phyloP scores from a whole-genome alignment of 2,113 vertebrate species.

The Zapus hudsonius region DNA sequence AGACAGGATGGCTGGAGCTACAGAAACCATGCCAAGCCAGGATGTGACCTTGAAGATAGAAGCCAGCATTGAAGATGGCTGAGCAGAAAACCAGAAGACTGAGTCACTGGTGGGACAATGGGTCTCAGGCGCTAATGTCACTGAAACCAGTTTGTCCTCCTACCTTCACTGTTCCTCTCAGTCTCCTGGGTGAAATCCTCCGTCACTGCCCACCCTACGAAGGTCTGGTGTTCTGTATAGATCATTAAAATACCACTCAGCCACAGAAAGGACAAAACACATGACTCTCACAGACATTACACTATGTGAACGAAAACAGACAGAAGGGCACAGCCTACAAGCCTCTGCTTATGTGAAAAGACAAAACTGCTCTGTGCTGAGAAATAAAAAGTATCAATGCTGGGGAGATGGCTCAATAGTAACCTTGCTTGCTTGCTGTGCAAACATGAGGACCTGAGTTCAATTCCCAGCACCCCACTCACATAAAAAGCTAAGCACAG shows the following conservation, averaged over 20 bases:
- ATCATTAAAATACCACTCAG: neutral
- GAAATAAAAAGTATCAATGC: neutral
- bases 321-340: neutral
- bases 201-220: neutral
- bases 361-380: neutral
- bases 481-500: too few species aligned
- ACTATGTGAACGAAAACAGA: conserved; percentile 6
- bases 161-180: neutral
- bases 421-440: too few species aligned
- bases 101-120: neutral
- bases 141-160: conserved; percentile 2
- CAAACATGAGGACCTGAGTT: too few species aligned
- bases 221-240: neutral
- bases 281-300: neutral
- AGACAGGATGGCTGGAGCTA: conserved; percentile 31
- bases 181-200: neutral
- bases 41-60: neutral
- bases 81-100: neutral
- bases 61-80: neutral
- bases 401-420: too few species aligned
- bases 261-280: neutral
- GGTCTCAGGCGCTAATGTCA: neutral
- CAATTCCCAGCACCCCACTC: too few species aligned
- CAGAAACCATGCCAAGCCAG: neutral
- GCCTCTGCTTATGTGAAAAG: neutral